These are phyloP conservation scores for Danio jaintianensis DNA, from an alignment of 2,797 vertebrate genomes.

Conservation along the genomic window DNA sequence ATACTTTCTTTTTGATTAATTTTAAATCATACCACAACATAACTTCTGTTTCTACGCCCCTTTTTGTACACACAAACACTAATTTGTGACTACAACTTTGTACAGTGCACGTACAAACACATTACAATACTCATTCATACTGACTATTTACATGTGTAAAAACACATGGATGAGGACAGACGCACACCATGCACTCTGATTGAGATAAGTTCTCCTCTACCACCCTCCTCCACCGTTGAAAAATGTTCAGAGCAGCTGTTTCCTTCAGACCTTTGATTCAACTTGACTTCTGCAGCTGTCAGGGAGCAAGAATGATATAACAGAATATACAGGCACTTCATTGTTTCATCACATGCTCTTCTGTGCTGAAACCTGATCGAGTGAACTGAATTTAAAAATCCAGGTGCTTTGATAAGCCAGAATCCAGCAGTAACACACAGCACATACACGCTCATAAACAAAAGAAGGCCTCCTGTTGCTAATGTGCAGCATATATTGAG, in stretches of 20 bases:
- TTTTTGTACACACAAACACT: too few relatives aligned
- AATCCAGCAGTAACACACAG: conserved; percentile 8
- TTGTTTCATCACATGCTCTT: conserved; percentile 46
- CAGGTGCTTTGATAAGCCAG: conserved; percentile 16
- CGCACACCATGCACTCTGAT: conserved; percentile 4
- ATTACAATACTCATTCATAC: background rate
- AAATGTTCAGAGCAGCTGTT: conserved; percentile 49
- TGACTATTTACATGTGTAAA: background rate
- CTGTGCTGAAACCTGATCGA: conserved; percentile 21
- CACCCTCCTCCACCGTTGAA: conserved; percentile 24
- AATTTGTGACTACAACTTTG: too few relatives aligned
- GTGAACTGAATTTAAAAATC: conserved; percentile 23
- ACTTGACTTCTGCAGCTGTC: conserved; percentile 54
- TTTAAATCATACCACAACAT: too few relatives aligned
- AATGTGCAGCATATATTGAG: conserved; percentile 25
- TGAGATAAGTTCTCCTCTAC: conserved; percentile 23
- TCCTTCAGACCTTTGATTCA: conserved; percentile 45
- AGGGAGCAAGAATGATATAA: conserved; percentile 41
- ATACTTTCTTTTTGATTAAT: too few relatives aligned
- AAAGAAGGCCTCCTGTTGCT: conserved; percentile 14
- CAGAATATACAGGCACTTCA: conserved; percentile 43
- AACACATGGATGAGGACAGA: background rate
- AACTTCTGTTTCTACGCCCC: too few relatives aligned
- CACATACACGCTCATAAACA: conserved; percentile 26
- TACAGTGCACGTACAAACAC: too few relatives aligned